Conservation (phyloP, 2,797 vertebrate species). For the Anniella stebbinsi region DNA sequence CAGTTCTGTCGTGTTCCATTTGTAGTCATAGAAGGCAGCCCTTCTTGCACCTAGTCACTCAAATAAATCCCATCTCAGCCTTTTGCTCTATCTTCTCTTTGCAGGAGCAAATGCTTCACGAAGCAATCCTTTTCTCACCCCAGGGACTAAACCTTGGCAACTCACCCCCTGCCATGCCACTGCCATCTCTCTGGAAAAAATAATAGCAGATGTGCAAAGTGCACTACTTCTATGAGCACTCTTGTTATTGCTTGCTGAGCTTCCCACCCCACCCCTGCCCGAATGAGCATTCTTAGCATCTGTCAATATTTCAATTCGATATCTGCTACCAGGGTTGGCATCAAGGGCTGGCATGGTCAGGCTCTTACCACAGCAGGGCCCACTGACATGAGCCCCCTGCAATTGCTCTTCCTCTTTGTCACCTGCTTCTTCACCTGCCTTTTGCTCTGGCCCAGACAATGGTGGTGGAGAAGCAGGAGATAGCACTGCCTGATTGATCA, state of each 20-base stretch:
- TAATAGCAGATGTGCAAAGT: constrained; percentile 52
- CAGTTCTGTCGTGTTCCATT: background rate
- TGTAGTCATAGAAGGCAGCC: background rate
- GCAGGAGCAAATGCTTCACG: constrained; percentile 31
- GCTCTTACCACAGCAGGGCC: too few relatives aligned
- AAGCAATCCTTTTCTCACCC: constrained; percentile 50
- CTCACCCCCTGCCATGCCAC: constrained; percentile 35
- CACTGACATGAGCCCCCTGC: too few relatives aligned
- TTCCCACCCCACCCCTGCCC: constrained; percentile 29
- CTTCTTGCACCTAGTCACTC: constrained; percentile 28
- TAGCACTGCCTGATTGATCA: too few relatives aligned
- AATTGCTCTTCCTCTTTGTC: too few relatives aligned
- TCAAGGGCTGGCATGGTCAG: too few relatives aligned
- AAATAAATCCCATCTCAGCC: constrained; percentile 29
- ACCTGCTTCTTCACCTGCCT: too few relatives aligned
- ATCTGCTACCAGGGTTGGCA: constrained; percentile 32
- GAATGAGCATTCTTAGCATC: constrained; percentile 58
- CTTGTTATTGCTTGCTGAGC: constrained; percentile 49
- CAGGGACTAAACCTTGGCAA: constrained; percentile 54
- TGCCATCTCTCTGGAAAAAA: constrained; percentile 44
- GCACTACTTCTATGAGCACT: constrained; percentile 46
- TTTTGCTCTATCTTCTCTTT: constrained; percentile 46
- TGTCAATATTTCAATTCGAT: constrained; percentile 71
- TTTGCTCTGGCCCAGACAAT: too few relatives aligned
- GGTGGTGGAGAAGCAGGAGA: too few relatives aligned